These are phyloP conservation scores for Cancer borealis DNA, from an alignment of 2,888 invertebrate genomes.

Conservation along the genomic window DNA sequence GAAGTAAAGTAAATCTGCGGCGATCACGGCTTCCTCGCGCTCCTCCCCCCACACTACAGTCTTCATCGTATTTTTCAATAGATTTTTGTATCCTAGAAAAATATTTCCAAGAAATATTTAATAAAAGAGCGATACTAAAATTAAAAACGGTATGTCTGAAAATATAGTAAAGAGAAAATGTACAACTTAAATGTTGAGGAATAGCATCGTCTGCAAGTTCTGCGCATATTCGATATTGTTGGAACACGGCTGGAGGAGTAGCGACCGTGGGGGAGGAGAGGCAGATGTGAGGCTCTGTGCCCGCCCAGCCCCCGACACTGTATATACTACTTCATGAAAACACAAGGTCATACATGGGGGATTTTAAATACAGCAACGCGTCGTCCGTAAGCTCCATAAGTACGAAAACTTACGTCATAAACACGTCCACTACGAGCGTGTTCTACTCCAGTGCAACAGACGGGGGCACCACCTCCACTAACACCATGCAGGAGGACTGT, in stretches of 20 bases:
- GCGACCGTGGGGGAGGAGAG: conserved; percentile 72
- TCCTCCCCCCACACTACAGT: conserved; percentile 32
- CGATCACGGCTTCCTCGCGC: conserved; percentile 59
- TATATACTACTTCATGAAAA: conserved; percentile 74
- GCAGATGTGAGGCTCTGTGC: conserved; percentile 75
- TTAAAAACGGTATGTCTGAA: not conserved
- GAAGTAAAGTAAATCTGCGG: conserved; percentile 66
- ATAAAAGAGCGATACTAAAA: not conserved
- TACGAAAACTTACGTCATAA: conserved; percentile 74
- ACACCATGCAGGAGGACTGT: conserved; percentile 76
- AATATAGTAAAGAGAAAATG: not conserved
- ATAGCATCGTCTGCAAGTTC: conserved; percentile 76
- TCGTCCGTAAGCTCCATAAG: conserved; percentile 76
- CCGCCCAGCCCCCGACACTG: conserved; percentile 74
- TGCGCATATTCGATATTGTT: conserved; percentile 77
- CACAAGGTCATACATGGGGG: conserved; percentile 75
- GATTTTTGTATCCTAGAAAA: not conserved
- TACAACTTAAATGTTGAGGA: conserved; percentile 22
- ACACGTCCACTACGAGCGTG: conserved; percentile 73
- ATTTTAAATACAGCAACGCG: conserved; percentile 76
- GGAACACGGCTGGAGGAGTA: conserved; percentile 73
- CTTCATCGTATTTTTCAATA: conserved; percentile 8
- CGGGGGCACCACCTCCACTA: conserved; percentile 69
- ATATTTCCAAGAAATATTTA: not conserved
- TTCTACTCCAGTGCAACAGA: conserved; percentile 74